phyloP scores from a whole-genome alignment of 2,797 vertebrate genomes.

The Carapus acus region DNA sequence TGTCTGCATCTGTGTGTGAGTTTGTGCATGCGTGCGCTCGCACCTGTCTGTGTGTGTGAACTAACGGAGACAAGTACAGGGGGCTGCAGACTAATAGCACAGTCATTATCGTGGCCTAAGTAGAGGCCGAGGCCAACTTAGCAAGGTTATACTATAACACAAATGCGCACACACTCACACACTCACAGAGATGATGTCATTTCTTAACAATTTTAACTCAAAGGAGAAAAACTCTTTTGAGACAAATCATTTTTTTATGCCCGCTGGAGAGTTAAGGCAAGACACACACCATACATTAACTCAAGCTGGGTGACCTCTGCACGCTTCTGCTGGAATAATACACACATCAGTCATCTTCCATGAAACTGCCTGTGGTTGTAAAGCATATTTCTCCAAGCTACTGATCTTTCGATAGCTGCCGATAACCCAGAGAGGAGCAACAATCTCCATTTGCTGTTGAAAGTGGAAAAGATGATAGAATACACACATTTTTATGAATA shows the following conservation, averaged over 20 bases:
- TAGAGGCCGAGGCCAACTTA: slow-evolving; percentile 52
- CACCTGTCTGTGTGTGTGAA: slow-evolving; percentile 6
- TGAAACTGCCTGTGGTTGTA: not conserved
- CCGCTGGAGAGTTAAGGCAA: not conserved
- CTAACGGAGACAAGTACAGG: slow-evolving; percentile 56
- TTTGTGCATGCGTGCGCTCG: not conserved
- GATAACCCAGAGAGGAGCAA: not conserved
- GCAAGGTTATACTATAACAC: slow-evolving; percentile 16
- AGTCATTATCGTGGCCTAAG: slow-evolving; percentile 59
- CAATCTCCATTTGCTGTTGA: not conserved
- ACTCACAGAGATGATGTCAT: slow-evolving; percentile 44
- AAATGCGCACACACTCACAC: not conserved
- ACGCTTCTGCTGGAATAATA: slow-evolving; percentile 19
- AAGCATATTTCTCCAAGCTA: not conserved
- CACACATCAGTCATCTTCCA: not conserved
- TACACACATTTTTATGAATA: not conserved
- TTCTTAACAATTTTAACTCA: slow-evolving; percentile 24
- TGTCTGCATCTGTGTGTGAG: slow-evolving; percentile 24
- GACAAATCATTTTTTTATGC: not conserved
- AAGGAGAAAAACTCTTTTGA: slow-evolving; percentile 9
- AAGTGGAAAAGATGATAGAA: not conserved
- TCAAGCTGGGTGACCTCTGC: slow-evolving; percentile 7
- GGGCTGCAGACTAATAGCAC: slow-evolving; percentile 43
- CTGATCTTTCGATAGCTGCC: not conserved
- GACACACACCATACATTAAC: slow-evolving; percentile 1